A percentile compares a stretch with the other conserved stretches of the same genome.
These are phyloP conservation scores for Machimus atricapillus DNA, from an alignment of 2,888 invertebrate species.

Conservation along the genomic window DNA sequence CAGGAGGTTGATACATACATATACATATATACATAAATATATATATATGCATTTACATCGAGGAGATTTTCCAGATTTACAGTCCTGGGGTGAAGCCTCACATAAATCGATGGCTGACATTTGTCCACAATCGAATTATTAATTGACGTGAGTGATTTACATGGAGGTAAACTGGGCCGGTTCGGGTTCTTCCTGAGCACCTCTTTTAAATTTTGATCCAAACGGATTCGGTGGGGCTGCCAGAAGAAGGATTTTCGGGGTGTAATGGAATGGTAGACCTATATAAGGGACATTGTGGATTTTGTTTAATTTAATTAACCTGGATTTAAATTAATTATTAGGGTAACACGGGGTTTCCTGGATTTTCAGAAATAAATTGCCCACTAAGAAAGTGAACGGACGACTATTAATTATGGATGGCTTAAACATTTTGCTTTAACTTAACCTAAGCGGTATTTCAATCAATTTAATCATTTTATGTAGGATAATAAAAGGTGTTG, in stretches of 20 bases:
- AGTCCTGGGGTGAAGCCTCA: neutral
- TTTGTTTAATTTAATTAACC: neutral
- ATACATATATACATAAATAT: neutral
- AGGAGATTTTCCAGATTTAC: slow-evolving; percentile 7
- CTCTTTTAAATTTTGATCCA: neutral
- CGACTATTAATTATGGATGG: neutral
- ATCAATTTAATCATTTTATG: neutral
- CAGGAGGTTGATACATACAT: neutral
- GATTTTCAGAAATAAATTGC: neutral
- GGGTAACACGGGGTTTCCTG: neutral
- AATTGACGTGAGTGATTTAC: slow-evolving; percentile 11
- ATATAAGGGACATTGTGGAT: neutral
- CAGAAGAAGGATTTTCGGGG: neutral
- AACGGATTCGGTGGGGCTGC: neutral
- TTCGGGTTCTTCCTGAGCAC: neutral
- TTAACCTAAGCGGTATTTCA: neutral
- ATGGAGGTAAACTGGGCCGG: neutral
- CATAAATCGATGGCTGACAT: slow-evolving; percentile 1
- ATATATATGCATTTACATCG: neutral
- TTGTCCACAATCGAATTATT: slow-evolving; percentile 18
- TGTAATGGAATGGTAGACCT: neutral
- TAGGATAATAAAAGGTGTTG: neutral
- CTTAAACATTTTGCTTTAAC: neutral
- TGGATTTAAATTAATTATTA: neutral
- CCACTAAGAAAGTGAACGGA: neutral